Conservation (phyloP, 2,113 vertebrate species). For the Oreotrochilus melanogaster region DNA sequence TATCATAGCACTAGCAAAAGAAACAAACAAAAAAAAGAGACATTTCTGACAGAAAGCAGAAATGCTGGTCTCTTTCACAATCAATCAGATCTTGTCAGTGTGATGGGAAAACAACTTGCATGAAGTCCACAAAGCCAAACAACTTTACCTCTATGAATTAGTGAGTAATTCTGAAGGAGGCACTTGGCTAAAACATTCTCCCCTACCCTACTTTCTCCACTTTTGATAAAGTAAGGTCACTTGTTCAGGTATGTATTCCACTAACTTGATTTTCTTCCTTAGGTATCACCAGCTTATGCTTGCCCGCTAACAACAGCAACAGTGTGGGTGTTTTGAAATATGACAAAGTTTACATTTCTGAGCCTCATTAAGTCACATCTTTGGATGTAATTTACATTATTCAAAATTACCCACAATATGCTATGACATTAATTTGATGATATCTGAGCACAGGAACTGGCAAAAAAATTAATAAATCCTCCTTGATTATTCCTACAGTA, state of each 20-base stretch:
- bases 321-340: not conserved
- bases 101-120: not conserved
- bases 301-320: not conserved
- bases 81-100: slow-evolving; percentile 1
- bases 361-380: not conserved
- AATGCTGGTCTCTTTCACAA: not conserved
- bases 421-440: not conserved
- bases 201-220: not conserved
- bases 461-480: not conserved
- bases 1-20: not conserved
- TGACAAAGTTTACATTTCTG: not conserved
- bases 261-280: not conserved
- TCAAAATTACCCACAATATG: not conserved
- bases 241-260: not conserved
- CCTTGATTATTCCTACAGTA: not conserved
- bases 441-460: not conserved
- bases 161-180: not conserved
- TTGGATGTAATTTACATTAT: not conserved
- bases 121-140: not conserved
- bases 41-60: not conserved
- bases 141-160: not conserved
- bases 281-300: not conserved
- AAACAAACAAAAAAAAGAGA: too few species aligned
- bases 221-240: not conserved
- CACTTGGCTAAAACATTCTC: not conserved